Conservation (phyloP, 2,888 invertebrate genomes). For the Diadegma fenestrale region DNA sequence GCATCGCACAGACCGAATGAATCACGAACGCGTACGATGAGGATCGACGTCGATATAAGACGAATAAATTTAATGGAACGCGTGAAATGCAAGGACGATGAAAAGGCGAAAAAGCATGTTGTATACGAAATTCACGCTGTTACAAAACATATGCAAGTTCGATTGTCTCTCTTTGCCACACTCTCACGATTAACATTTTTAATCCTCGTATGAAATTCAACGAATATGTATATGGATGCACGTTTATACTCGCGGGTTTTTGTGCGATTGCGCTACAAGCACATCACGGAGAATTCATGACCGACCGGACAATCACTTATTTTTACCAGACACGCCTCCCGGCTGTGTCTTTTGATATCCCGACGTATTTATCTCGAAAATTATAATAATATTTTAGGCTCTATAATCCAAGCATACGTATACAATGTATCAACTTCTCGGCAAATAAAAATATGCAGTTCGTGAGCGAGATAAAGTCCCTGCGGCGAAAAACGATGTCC, state of each 20-base stretch:
- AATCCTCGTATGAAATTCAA: background rate
- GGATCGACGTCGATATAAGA: slow-evolving; percentile 1
- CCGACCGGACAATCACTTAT: slow-evolving; percentile 56
- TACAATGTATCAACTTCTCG: slow-evolving; percentile 1
- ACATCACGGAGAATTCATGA: slow-evolving; percentile 42
- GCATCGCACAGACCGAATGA: slow-evolving; percentile 33
- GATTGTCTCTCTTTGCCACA: background rate
- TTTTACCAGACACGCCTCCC: slow-evolving; percentile 68
- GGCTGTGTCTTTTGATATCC: slow-evolving; percentile 48
- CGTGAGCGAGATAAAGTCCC: slow-evolving; percentile 25
- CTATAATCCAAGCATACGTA: background rate
- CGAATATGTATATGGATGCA: background rate
- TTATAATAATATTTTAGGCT: slow-evolving; percentile 66
- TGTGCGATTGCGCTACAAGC: slow-evolving; percentile 38
- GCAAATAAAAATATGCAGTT: slow-evolving; percentile 10
- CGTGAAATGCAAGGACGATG: slow-evolving; percentile 4
- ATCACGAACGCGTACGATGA: slow-evolving; percentile 30
- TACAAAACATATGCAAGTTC: background rate
- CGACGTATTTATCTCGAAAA: slow-evolving; percentile 68
- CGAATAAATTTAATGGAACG: slow-evolving; percentile 27
- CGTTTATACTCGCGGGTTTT: slow-evolving; percentile 17
- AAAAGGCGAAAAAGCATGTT: slow-evolving; percentile 35
- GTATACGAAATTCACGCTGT: slow-evolving; percentile 24
- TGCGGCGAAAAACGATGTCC: slow-evolving; percentile 47
- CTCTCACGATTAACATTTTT: background rate